Evolutionary conservation across 2,113 vertebrate species (phyloP).

Genomic region (Mohoua ochrocephala): DNA sequence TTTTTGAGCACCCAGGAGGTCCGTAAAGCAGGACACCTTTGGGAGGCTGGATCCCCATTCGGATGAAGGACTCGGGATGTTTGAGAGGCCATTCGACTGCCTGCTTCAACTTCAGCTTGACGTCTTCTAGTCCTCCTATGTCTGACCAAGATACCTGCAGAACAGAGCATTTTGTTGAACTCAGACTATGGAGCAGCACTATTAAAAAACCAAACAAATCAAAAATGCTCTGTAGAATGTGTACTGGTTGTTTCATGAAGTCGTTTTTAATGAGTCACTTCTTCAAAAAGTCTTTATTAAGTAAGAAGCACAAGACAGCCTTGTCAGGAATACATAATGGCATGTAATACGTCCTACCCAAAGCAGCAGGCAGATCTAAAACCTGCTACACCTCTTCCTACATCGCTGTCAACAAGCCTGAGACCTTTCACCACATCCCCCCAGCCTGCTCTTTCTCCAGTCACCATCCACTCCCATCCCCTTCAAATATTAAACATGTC

Average conservation of each 20-base stretch:
- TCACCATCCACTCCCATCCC: neutral
- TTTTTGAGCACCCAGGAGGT: conserved; percentile 98
- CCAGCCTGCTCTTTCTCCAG: neutral
- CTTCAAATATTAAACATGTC: conserved; percentile 31
- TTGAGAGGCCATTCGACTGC: conserved; percentile 95
- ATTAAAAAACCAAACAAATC: neutral
- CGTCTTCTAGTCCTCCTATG: conserved; percentile 90
- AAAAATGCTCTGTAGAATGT: neutral
- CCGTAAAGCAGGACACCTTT: conserved; percentile 93
- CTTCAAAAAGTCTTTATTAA: neutral
- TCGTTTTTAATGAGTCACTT: neutral
- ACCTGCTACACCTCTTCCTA: neutral
- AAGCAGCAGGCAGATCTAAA: neutral
- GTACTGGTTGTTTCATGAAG: neutral
- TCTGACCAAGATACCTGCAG: conserved; percentile 92
- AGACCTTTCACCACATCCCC: neutral
- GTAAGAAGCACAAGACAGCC: neutral
- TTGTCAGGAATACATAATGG: neutral
- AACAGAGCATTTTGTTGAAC: neutral
- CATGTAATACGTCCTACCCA: neutral
- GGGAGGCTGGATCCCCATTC: conserved; percentile 91
- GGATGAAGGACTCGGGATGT: conserved; percentile 87
- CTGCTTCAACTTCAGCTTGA: conserved; percentile 93
- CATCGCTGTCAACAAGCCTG: neutral
- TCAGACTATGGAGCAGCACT: neutral